phyloP scores from a whole-genome alignment of 2,888 invertebrate species.

The Chrysotoxum bicinctum region DNA sequence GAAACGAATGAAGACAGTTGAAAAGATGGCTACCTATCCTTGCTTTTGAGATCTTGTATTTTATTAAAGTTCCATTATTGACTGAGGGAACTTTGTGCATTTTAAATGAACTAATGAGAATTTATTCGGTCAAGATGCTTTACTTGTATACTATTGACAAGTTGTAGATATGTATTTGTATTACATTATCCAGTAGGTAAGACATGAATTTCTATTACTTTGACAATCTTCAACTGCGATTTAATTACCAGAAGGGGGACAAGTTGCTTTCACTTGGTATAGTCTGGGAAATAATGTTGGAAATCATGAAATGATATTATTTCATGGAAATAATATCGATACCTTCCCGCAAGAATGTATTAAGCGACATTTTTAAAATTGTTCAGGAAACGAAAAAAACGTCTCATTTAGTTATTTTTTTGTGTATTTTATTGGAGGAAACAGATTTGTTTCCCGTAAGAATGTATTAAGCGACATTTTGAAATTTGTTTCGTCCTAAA shows the following conservation, averaged over 20 bases:
- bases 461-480: no score
- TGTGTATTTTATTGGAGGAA: no score
- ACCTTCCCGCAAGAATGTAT: no score
- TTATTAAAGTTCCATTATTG: constrained; percentile 44
- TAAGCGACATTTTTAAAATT: no score
- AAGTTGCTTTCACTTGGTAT: neutral
- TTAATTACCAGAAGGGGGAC: neutral
- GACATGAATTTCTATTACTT: neutral
- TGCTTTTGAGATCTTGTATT: constrained; percentile 11
- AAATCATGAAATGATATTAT: neutral
- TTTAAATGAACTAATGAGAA: constrained; percentile 65
- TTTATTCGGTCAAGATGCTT: constrained; percentile 45
- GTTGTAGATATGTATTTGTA: neutral
- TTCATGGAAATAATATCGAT: no score
- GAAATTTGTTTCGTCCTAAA: no score
- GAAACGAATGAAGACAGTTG: neutral
- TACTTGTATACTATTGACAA: neutral
- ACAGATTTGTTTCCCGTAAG: no score
- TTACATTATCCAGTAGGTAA: neutral
- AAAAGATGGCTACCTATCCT: neutral
- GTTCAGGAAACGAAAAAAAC: no score
- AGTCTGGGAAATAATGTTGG: neutral
- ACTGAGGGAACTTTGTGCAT: constrained; percentile 53
- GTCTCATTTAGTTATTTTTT: no score
- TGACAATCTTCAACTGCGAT: neutral